Conservation (phyloP, 92 coral and sea anemone genomes). For the Phenganax marumi region DNA sequence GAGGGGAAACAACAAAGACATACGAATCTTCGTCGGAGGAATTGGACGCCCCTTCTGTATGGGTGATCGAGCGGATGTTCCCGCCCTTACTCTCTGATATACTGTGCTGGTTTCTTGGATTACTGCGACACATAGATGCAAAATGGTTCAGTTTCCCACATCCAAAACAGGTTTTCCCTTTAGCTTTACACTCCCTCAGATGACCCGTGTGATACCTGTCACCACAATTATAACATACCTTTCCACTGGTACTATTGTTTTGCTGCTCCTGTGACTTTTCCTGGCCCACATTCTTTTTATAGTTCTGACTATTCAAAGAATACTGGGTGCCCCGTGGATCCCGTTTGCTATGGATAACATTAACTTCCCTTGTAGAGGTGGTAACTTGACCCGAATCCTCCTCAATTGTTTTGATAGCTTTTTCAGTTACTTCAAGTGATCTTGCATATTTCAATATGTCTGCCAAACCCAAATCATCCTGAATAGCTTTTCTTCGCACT, state of each 20-base stretch:
- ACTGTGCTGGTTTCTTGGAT: neutral
- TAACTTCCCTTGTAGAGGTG: neutral
- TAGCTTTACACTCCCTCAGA: neutral
- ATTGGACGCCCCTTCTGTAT: neutral
- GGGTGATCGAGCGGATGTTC: neutral
- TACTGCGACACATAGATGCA: neutral
- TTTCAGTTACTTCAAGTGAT: neutral
- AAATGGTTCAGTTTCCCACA: neutral
- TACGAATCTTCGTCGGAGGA: slow-evolving; percentile 1
- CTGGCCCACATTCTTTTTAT: neutral
- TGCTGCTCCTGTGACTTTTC: neutral
- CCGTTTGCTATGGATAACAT: neutral
- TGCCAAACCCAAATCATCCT: neutral
- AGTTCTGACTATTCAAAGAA: neutral
- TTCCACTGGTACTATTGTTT: neutral
- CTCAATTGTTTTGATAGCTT: neutral
- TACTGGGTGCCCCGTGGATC: neutral
- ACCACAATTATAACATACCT: neutral
- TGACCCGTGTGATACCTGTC: neutral
- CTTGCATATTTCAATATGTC: neutral
- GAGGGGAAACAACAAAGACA: neutral
- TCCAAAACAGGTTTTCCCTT: neutral
- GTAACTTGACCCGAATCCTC: neutral
- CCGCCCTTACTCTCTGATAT: neutral
- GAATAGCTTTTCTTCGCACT: neutral